Conservation (phyloP, 2,888 invertebrate species). For the Rhodophaea formosa region DNA sequence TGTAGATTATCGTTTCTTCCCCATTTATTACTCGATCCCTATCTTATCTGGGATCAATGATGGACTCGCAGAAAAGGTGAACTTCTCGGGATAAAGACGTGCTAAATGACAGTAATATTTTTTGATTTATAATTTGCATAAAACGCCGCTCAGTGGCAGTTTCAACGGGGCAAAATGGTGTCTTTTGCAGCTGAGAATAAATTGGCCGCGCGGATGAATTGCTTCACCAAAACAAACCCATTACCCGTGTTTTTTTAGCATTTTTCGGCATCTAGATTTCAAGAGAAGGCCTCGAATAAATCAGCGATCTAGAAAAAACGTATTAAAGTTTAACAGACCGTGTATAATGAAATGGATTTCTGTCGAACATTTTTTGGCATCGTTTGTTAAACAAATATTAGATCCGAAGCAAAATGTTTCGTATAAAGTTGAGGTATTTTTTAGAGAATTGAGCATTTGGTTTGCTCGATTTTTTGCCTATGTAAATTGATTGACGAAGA, state of each 20-base stretch:
- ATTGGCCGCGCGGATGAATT: slow-evolving; percentile 22
- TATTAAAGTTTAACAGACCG: not conserved
- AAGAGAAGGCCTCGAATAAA: not conserved
- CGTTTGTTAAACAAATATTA: not conserved
- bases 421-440: no score
- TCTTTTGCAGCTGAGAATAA: slow-evolving; percentile 38
- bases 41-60: slow-evolving; percentile 47
- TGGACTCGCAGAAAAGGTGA: slow-evolving; percentile 38
- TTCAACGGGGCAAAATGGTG: slow-evolving; percentile 33
- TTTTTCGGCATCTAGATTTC: not conserved
- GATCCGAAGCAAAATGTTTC: not conserved
- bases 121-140: slow-evolving; percentile 40
- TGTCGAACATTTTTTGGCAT: not conserved
- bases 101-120: slow-evolving; percentile 40
- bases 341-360: not conserved
- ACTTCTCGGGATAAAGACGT: slow-evolving; percentile 35
- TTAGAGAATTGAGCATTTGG: no score
- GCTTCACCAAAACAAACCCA: slow-evolving; percentile 16
- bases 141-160: slow-evolving; percentile 33
- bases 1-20: slow-evolving; percentile 42
- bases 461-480: no score
- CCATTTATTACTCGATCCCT: slow-evolving; percentile 46
- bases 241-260: slow-evolving; percentile 8
- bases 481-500: no score
- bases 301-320: not conserved